phyloP scores from a whole-genome alignment of 2,888 invertebrate genomes.

The Microplitis manilae region DNA sequence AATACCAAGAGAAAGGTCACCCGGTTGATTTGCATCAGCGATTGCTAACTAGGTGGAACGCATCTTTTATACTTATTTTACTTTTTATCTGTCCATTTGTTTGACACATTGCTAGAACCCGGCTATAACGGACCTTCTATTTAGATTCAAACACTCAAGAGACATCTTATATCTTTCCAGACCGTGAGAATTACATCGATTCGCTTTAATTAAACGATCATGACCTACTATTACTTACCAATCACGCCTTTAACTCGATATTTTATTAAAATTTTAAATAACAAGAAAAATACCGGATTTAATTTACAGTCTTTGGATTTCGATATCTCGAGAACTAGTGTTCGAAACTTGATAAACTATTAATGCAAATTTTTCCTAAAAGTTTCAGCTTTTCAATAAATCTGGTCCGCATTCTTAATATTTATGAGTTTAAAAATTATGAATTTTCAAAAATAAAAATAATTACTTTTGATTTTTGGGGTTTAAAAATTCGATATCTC shows the following conservation, averaged over 20 bases:
- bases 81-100: neutral
- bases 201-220: neutral
- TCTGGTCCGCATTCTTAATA: too few species aligned
- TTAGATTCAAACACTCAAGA: conserved; percentile 5
- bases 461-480: too few species aligned
- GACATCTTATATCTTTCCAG: neutral
- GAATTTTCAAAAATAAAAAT: too few species aligned
- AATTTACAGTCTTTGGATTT: too few species aligned
- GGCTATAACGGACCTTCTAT: conserved; percentile 3
- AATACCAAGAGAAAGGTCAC: conserved; percentile 20
- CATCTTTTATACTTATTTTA: conserved; percentile 13
- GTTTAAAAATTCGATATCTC: too few species aligned
- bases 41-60: conserved; percentile 30
- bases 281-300: too few species aligned
- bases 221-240: neutral
- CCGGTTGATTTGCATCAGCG: conserved; percentile 29
- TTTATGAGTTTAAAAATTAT: too few species aligned
- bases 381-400: too few species aligned
- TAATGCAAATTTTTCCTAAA: too few species aligned
- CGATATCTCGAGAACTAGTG: too few species aligned
- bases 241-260: neutral
- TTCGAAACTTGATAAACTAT: too few species aligned
- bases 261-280: neutral
- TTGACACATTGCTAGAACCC: neutral
- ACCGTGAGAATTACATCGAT: conserved; percentile 1